Evolutionary conservation across 2,888 invertebrate species (phyloP).

Genomic region (Pteria penguin): DNA sequence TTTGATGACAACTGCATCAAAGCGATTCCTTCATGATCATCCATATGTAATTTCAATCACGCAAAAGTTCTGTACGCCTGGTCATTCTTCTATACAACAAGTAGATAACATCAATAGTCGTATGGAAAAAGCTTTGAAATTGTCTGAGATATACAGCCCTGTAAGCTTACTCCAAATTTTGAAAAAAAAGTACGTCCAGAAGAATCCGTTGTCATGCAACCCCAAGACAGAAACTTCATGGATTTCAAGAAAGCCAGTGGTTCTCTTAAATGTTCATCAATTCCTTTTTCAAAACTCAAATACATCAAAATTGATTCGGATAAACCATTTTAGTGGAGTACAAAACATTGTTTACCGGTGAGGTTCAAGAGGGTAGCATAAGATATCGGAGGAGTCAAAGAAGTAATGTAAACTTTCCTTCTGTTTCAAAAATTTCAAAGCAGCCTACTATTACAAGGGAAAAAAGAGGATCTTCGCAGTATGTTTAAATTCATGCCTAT

Average conservation of each 20-base stretch:
- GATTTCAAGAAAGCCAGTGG: slow-evolving; percentile 28
- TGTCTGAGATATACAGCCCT: slow-evolving; percentile 46
- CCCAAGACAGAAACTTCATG: slow-evolving; percentile 29
- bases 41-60: slow-evolving; percentile 10
- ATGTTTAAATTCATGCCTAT: too few species aligned
- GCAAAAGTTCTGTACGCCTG: slow-evolving; percentile 40
- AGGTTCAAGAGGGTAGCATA: too few species aligned
- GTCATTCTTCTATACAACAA: slow-evolving; percentile 47
- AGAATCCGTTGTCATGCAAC: slow-evolving; percentile 36
- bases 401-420: too few species aligned
- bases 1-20: slow-evolving; percentile 41
- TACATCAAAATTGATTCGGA: slow-evolving; percentile 5
- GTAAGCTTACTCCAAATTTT: slow-evolving; percentile 33
- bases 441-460: too few species aligned
- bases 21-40: slow-evolving; percentile 31
- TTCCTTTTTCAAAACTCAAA: slow-evolving; percentile 45
- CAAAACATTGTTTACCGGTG: too few species aligned
- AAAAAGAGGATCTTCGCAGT: too few species aligned
- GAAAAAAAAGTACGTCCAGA: slow-evolving; percentile 25
- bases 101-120: slow-evolving; percentile 47
- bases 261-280: slow-evolving; percentile 17
- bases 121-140: slow-evolving; percentile 34
- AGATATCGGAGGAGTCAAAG: too few species aligned
- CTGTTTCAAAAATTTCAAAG: too few species aligned
- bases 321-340: not conserved